phyloP scores from a whole-genome alignment of 2,113 vertebrate species.

The Pomatorhinus ruficollis region DNA sequence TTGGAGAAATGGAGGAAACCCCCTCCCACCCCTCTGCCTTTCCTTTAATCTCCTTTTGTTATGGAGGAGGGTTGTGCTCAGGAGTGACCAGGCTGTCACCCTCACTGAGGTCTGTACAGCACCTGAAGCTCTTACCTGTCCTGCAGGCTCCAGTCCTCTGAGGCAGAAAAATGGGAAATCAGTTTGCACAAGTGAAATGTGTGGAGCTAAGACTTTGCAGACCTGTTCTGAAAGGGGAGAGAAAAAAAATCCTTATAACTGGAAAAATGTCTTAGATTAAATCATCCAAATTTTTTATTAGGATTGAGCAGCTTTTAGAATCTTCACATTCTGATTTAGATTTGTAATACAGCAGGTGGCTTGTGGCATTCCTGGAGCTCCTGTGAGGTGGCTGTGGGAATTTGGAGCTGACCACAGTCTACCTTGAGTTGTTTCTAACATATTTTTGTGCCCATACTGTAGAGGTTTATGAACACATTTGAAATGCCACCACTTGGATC shows the following conservation, averaged over 20 bases:
- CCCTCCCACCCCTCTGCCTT: not conserved
- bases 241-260: accelerated
- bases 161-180: not conserved
- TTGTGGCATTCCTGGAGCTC: not conserved
- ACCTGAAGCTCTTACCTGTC: not conserved
- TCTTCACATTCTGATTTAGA: not conserved
- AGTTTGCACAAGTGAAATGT: not conserved
- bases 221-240: not conserved
- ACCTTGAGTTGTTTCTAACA: not conserved
- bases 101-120: accelerated
- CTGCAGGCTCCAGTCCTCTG: not conserved
- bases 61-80: not conserved
- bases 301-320: not conserved
- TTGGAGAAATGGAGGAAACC: not conserved
- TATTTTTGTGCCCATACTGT: not conserved
- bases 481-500: not conserved
- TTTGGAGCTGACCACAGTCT: not conserved
- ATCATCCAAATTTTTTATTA: not conserved
- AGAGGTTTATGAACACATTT: not conserved
- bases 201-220: not conserved
- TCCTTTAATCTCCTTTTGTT: not conserved
- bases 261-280: not conserved
- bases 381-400: not conserved
- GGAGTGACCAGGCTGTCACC: not conserved
- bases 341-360: not conserved